A percentile compares a stretch with the other conserved stretches of the same genome.
Conservation (phyloP, 2,888 invertebrate species). For the Erebia aethiops region DNA sequence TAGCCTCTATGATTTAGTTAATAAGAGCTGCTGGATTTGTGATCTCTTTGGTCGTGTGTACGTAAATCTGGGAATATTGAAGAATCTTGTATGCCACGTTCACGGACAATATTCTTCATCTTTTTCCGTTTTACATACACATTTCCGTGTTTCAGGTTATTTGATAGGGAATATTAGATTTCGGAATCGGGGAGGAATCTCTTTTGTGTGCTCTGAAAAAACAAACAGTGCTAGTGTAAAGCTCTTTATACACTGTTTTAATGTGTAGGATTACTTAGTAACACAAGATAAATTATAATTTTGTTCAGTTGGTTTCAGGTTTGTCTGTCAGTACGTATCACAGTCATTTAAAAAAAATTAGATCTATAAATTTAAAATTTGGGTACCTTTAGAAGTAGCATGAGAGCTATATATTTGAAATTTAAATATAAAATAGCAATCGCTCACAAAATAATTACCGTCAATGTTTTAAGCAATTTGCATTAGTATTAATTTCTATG, state of each 20-base stretch:
- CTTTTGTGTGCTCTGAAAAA: slow-evolving; percentile 22
- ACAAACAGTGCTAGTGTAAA: background rate
- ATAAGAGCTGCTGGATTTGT: slow-evolving; percentile 19
- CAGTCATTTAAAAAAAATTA: no score
- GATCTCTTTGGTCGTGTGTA: slow-evolving; percentile 15
- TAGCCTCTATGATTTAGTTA: slow-evolving; percentile 19
- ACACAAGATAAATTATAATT: no score
- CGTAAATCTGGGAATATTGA: slow-evolving; percentile 64
- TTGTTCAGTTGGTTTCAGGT: no score
- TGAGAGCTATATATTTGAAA: no score
- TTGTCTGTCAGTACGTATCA: no score
- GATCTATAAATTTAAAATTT: no score
- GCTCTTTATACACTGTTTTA: background rate
- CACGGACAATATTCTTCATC: slow-evolving; percentile 63
- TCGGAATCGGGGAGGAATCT: slow-evolving; percentile 27
- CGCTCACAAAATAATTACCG: no score
- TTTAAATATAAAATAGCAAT: no score
- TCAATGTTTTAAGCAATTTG: no score
- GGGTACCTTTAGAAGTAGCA: no score
- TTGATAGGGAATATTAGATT: slow-evolving; percentile 40
- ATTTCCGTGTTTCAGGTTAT: slow-evolving; percentile 41
- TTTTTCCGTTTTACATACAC: slow-evolving; percentile 56
- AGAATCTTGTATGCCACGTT: slow-evolving; percentile 65
- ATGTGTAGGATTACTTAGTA: background rate
- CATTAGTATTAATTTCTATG: no score